Conservation (phyloP, 2,113 vertebrate species). For the Thamnophis sirtalis region DNA sequence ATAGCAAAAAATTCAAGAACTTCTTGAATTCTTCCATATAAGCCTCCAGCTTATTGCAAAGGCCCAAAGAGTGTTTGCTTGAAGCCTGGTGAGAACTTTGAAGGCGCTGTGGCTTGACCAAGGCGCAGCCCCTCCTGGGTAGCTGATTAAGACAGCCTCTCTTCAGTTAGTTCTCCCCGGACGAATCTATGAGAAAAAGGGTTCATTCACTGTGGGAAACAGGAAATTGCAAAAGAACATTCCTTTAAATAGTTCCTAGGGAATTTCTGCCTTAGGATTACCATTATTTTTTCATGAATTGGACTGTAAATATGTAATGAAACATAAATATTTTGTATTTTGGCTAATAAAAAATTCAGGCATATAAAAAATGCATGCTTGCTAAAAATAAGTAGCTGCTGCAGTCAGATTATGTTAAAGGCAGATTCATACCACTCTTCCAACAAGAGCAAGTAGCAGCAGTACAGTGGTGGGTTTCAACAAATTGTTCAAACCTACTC, state of each 20-base stretch:
- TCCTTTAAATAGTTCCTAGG: slow-evolving; percentile 44
- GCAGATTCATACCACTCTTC: slow-evolving; percentile 24
- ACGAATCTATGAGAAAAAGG: not conserved
- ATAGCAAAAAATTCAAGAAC: not conserved
- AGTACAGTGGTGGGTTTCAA: no score
- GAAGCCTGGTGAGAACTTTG: slow-evolving; percentile 21
- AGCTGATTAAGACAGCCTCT: not conserved
- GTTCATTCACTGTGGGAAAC: slow-evolving; percentile 23
- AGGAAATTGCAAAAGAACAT: slow-evolving; percentile 27
- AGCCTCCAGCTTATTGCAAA: not conserved
- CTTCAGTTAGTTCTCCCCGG: not conserved
- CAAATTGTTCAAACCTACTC: no score
- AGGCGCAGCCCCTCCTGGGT: not conserved
- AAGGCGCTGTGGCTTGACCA: slow-evolving; percentile 10
- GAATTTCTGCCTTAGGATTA: slow-evolving; percentile 51
- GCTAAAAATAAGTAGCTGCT: slow-evolving; percentile 54
- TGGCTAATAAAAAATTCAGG: slow-evolving; percentile 57
- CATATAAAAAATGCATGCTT: slow-evolving; percentile 53
- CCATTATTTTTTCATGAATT: slow-evolving; percentile 55
- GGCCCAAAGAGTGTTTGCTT: not conserved
- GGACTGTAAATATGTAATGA: slow-evolving; percentile 56
- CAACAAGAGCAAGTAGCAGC: slow-evolving; percentile 32
- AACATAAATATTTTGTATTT: slow-evolving; percentile 63
- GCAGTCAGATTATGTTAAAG: slow-evolving; percentile 29
- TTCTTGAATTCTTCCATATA: not conserved